Percentiles rank a stretch among this genome's conserved stretches.
Evolutionary conservation across 2,888 invertebrate genomes (phyloP).

Genomic region (Gortyna flavago): DNA sequence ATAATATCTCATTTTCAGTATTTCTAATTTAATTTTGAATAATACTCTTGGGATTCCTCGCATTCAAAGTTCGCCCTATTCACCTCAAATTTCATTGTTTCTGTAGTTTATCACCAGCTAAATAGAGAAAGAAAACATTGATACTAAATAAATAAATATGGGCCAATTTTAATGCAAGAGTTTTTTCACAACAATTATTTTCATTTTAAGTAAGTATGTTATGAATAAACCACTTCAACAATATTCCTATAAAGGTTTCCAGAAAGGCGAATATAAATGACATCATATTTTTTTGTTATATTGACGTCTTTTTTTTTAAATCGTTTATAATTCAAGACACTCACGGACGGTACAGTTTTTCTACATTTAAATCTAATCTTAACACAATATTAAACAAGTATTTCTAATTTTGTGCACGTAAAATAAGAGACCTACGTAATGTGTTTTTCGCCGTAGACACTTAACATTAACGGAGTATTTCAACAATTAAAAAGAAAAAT

Average conservation of each 20-base stretch:
- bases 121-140: not conserved
- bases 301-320: not conserved
- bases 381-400: conserved; percentile 46
- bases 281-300: not conserved
- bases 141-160: conserved; percentile 9
- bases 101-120: not conserved
- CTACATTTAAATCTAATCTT: conserved; percentile 56
- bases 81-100: not conserved
- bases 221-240: not conserved
- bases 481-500: not conserved
- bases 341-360: conserved; percentile 76
- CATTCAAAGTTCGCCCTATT: not conserved
- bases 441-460: conserved; percentile 22
- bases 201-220: not conserved
- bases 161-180: conserved; percentile 15
- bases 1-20: conserved; percentile 20
- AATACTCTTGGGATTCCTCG: not conserved
- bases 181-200: not conserved
- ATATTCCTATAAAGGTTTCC: not conserved
- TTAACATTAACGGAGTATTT: conserved; percentile 4
- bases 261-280: conserved; percentile 5
- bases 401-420: conserved; percentile 51
- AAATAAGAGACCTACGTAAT: conserved; percentile 21
- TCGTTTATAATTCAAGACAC: conserved; percentile 61
- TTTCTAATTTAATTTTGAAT: not conserved